A percentile compares a stretch with the other conserved stretches of the same genome.
These are phyloP conservation scores for Pristiophorus japonicus DNA, from an alignment of 2,113 vertebrate species.

Conservation along the genomic window DNA sequence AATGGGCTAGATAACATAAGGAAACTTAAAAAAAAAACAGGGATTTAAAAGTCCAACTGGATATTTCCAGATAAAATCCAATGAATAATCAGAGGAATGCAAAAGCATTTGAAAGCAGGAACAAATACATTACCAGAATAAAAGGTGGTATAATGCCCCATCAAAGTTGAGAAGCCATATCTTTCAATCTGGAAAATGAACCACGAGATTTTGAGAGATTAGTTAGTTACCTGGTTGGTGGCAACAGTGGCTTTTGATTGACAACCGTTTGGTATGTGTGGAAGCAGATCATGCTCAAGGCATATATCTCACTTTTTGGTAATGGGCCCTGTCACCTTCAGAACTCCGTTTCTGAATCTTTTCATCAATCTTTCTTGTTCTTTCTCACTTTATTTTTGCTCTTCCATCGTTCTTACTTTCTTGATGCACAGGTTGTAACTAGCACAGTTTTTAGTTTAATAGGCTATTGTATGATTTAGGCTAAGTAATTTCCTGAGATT, in stretches of 20 bases:
- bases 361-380: no score
- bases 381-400: background rate
- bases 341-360: no score
- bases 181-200: background rate
- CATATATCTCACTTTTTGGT: background rate
- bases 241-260: background rate
- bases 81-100: background rate
- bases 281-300: background rate
- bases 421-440: background rate
- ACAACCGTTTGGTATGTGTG: background rate
- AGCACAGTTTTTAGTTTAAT: background rate
- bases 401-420: background rate
- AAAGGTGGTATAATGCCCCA: no score
- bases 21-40: background rate
- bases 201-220: background rate
- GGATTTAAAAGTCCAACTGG: background rate
- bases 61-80: background rate
- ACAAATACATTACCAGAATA: background rate
- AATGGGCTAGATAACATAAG: background rate
- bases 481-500: background rate
- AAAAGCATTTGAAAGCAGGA: background rate
- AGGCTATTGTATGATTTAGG: background rate
- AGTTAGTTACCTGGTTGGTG: background rate
- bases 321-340: no score
- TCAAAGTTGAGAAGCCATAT: no score